Evolutionary conservation across 2,797 vertebrate species (phyloP).

Genomic region (Psittacula derbiana): DNA sequence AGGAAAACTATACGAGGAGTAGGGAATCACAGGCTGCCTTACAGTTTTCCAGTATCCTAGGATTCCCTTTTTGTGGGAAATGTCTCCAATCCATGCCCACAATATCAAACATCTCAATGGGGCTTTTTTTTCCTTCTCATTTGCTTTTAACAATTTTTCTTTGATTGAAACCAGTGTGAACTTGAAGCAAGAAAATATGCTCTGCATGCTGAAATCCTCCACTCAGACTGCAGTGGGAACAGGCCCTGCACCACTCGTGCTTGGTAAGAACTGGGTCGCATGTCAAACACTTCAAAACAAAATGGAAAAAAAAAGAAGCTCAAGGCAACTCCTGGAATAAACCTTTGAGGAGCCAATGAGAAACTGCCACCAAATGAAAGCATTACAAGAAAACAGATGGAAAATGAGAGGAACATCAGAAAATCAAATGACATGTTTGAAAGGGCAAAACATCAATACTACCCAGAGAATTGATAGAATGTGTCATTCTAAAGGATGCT

Average conservation of each 20-base stretch:
- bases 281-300: conserved; percentile 49
- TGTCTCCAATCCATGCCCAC: background rate
- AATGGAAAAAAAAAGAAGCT: background rate
- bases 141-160: conserved; percentile 58
- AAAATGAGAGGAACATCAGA: conserved; percentile 68
- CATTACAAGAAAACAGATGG: conserved; percentile 67
- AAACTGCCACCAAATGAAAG: conserved; percentile 72
- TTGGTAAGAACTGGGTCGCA: background rate
- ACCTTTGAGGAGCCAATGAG: conserved; percentile 62
- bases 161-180: conserved; percentile 64
- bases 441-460: conserved; percentile 79
- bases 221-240: background rate
- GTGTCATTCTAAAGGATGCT: conserved; percentile 72
- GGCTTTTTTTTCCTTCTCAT: background rate
- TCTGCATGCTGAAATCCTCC: conserved; percentile 35
- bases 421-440: conserved; percentile 81
- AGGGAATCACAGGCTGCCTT: background rate
- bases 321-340: conserved; percentile 58
- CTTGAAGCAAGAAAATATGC: background rate
- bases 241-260: background rate
- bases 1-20: background rate
- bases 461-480: conserved; percentile 74
- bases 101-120: background rate
- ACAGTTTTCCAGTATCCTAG: background rate
- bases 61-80: background rate